Percentiles rank a stretch among this genome's conserved stretches.
Evolutionary conservation across 2,888 invertebrate genomes (phyloP).

Genomic region (Hemistola chrysoprasaria): DNA sequence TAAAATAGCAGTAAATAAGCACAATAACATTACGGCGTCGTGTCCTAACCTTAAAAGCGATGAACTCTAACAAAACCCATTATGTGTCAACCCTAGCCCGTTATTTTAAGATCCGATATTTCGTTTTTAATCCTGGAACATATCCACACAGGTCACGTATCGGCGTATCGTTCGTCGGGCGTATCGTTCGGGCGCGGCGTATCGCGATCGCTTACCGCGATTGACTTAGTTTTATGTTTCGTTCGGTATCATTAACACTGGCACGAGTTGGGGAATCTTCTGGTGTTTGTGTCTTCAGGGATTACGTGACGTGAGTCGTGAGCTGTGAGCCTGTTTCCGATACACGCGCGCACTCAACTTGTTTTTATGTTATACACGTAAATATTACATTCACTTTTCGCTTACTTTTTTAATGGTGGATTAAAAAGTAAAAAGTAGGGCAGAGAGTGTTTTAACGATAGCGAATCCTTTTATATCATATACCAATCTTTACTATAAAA

Average conservation of each 20-base stretch:
- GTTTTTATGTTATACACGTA: too few species aligned
- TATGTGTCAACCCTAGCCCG: conserved; percentile 1
- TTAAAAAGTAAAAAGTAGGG: too few species aligned
- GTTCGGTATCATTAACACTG: conserved; percentile 24
- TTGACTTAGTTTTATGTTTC: conserved; percentile 47
- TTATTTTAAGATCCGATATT: conserved; percentile 10
- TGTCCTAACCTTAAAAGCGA: neutral
- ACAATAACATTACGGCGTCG: too few species aligned
- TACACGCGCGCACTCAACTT: too few species aligned
- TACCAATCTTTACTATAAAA: too few species aligned
- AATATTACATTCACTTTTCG: too few species aligned
- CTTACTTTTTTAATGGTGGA: too few species aligned
- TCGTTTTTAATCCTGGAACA: conserved; percentile 14
- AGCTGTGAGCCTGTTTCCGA: too few species aligned
- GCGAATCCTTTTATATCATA: too few species aligned
- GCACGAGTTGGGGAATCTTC: conserved; percentile 21
- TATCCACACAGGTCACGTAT: conserved; percentile 16
- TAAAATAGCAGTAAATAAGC: too few species aligned
- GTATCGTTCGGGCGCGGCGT: conserved; percentile 12
- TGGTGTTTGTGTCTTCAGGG: conserved; percentile 13
- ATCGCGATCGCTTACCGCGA: conserved; percentile 18
- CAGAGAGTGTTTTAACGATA: too few species aligned
- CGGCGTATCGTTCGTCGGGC: conserved; percentile 14
- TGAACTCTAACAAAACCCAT: neutral
- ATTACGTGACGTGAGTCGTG: conserved; percentile 8